Conservation (phyloP, 2,888 invertebrate genomes). For the Trachelus troglodyta region DNA sequence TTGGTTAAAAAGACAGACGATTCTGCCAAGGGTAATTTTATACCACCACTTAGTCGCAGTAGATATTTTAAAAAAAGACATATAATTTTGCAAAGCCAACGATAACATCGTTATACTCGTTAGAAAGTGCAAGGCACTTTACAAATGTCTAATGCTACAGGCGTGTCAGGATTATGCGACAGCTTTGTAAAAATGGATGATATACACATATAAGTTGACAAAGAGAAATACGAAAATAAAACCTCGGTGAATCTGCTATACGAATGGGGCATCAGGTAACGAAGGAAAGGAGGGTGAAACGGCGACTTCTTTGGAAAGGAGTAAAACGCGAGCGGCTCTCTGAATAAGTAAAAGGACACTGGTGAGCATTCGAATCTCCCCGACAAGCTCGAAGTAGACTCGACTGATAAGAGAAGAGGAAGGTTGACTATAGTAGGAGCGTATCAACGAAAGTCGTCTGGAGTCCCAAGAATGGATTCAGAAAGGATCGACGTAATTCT, state of each 20-base stretch:
- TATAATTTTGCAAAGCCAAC: not conserved
- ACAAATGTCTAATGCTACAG: not conserved
- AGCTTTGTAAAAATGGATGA: not conserved
- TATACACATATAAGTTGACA: not conserved
- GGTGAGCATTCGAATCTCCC: constrained; percentile 11
- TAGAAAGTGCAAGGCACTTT: not conserved
- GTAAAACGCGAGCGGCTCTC: constrained; percentile 4
- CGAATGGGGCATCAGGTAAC: not conserved
- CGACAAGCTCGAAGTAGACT: not conserved
- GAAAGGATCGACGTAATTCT: constrained; percentile 34
- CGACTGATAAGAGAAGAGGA: not conserved
- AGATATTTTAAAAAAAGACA: not conserved
- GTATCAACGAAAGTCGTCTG: not conserved
- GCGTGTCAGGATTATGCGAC: not conserved
- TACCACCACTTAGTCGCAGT: not conserved
- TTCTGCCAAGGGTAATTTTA: not conserved
- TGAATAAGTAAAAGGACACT: constrained; percentile 26
- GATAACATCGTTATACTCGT: not conserved
- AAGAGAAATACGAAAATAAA: not conserved
- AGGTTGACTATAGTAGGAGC: not conserved
- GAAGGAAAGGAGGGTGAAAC: not conserved
- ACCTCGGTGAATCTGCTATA: not conserved
- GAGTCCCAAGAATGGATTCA: constrained; percentile 35
- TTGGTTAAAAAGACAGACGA: not conserved
- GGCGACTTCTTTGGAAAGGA: not conserved